phyloP scores from a whole-genome alignment of 2,797 vertebrate genomes.

The Prunella strophiata region DNA sequence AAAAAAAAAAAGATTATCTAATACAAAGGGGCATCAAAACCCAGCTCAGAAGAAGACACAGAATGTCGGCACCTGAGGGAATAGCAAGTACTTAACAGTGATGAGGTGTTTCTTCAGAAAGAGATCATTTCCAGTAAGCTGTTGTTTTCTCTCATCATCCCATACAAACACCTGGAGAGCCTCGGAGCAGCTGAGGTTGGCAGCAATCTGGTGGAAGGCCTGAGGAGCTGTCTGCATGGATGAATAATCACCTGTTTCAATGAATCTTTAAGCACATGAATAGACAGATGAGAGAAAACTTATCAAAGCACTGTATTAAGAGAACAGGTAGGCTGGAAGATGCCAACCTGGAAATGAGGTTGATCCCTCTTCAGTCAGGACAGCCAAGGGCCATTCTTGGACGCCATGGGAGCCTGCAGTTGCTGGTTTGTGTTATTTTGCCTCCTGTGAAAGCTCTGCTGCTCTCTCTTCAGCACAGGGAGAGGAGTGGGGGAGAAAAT shows the following conservation, averaged over 20 bases:
- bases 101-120: constrained; percentile 7
- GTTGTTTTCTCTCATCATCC: not conserved
- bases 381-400: not conserved
- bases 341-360: not conserved
- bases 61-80: not conserved
- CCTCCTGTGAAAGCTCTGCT: not conserved
- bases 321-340: not conserved
- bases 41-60: not conserved
- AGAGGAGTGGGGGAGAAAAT: not conserved
- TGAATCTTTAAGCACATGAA: not conserved
- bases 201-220: constrained; percentile 6
- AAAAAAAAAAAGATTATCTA: not conserved
- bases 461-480: not conserved
- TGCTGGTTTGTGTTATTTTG: not conserved
- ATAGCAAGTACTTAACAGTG: not conserved
- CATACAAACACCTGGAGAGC: not conserved
- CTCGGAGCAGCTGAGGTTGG: not conserved
- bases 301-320: not conserved
- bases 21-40: not conserved
- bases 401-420: not conserved
- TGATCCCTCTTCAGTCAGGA: not conserved
- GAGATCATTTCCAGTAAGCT: not conserved
- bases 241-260: constrained; percentile 26
- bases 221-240: constrained; percentile 17
- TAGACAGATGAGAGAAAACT: constrained; percentile 19